These are phyloP conservation scores for Drosophila silvestris DNA, from an alignment of 2,888 invertebrate species.

Conservation along the genomic window DNA sequence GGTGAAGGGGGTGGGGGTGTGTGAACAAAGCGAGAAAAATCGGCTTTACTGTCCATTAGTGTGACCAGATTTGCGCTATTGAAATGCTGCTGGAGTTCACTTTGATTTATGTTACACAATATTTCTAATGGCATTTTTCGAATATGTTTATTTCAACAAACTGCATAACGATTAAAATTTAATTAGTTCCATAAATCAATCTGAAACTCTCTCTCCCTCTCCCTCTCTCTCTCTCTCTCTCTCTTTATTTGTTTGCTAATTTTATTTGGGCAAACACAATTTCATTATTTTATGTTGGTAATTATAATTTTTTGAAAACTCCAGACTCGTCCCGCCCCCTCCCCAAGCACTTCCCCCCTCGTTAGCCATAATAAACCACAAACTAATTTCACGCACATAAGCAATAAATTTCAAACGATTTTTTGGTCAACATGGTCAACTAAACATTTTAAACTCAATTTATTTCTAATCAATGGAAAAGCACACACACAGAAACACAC, in stretches of 20 bases:
- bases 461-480: slow-evolving; percentile 58
- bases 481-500: slow-evolving; percentile 5
- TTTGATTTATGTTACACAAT: slow-evolving; percentile 10
- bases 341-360: not conserved
- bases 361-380: slow-evolving; percentile 44
- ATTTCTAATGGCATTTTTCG: not conserved
- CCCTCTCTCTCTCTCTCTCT: not conserved
- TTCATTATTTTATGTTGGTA: slow-evolving; percentile 55
- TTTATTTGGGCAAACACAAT: slow-evolving; percentile 38
- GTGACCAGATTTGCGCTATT: slow-evolving; percentile 14
- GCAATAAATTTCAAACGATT: slow-evolving; percentile 43
- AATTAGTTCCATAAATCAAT: slow-evolving; percentile 28
- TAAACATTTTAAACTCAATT: slow-evolving; percentile 44
- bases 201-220: not conserved
- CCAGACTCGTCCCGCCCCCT: not conserved
- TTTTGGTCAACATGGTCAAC: slow-evolving; percentile 34
- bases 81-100: not conserved
- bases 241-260: slow-evolving; percentile 4
- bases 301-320: slow-evolving; percentile 45
- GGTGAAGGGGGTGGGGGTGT: not conserved
- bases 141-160: not conserved
- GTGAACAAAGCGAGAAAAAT: not conserved
- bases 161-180: not conserved
- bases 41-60: slow-evolving; percentile 9
- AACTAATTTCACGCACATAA: slow-evolving; percentile 69